Conservation (phyloP, 2,797 vertebrate genomes). For the Parambassis ranga region DNA sequence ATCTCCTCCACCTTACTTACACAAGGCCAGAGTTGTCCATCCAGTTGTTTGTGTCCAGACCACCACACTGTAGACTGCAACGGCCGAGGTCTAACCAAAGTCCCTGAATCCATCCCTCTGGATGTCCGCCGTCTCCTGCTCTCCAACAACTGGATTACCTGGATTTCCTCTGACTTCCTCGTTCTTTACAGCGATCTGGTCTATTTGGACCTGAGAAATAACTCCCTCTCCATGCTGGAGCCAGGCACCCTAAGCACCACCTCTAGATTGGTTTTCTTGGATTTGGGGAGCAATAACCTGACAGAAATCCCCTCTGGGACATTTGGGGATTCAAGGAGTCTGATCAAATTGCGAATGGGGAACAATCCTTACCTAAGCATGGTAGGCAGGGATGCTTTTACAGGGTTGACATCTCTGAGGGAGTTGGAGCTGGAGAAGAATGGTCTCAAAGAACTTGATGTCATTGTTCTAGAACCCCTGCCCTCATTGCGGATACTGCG, state of each 20-base stretch:
- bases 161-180: slow-evolving; percentile 89
- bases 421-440: slow-evolving; percentile 90
- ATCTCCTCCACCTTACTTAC: slow-evolving; percentile 75
- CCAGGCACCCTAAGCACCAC: slow-evolving; percentile 88
- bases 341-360: slow-evolving; percentile 88
- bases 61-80: slow-evolving; percentile 92
- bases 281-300: slow-evolving; percentile 91
- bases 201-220: slow-evolving; percentile 92
- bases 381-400: slow-evolving; percentile 85
- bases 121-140: slow-evolving; percentile 89
- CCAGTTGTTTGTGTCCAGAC: slow-evolving; percentile 88
- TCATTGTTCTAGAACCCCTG: slow-evolving; percentile 82
- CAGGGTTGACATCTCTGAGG: slow-evolving; percentile 85
- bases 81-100: slow-evolving; percentile 83
- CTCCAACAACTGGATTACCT: slow-evolving; percentile 89
- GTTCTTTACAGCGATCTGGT: slow-evolving; percentile 91
- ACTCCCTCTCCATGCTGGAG: slow-evolving; percentile 85
- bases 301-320: slow-evolving; percentile 85
- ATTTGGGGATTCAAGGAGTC: slow-evolving; percentile 85
- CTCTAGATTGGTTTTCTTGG: slow-evolving; percentile 88
- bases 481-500: slow-evolving; percentile 85
- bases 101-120: slow-evolving; percentile 88
- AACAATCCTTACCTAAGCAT: slow-evolving; percentile 86
- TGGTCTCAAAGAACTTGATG: slow-evolving; percentile 82
- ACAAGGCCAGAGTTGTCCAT: slow-evolving; percentile 82